Base-by-base conservation (phyloP, 2,113 vertebrate species). In the Hippocampus guttulatus region DNA sequence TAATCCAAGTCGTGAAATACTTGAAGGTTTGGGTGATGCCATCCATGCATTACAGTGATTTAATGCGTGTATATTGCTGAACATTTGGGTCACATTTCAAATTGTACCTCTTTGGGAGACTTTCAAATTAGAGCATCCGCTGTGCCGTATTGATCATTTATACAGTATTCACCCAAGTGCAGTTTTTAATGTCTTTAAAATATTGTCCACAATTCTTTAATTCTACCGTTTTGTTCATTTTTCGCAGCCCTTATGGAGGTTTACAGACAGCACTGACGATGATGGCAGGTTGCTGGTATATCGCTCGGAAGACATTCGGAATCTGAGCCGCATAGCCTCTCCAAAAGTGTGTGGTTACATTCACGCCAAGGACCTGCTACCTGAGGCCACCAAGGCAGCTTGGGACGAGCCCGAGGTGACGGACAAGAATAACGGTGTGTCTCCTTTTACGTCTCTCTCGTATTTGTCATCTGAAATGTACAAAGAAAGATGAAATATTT, bases 271-370 rank as follows among this genome's bases (percentile, higher is more conserved):
- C 10, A 74, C 81, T 2, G 65, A 81, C 67, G 94, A 96, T 77
- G 94, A 96, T 77, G 94, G 90, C 80, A 94, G 94, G 69, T 81
- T 98, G 67, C 88, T 99, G 73, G 95, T 95, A 65, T 99, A 99
- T 86, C 95, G 94, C 84, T 97, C 97, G 1, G 95, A 96, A 74
- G 95, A 98, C 85, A 96, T 99, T 75, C 94, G 83, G 83, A 96
- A 98, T 79, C 88, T 98, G 73, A 97, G 96, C 71, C 94, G 93
- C 49, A 75, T 98, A n/a, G 92, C 89, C 33, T 97, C 96, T 67
- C 91, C 97, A 12, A 95, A 95, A 91, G 95, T 98, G 25, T 99
- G 97, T 79, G 97, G 96, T 58, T 98, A 98, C 77, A 57, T 97
- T 70, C 93, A 92, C 0, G 86, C 88, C 12, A 76, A 90, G 0